These are phyloP conservation scores for Chloroceryle amazona DNA, from an alignment of 2,797 vertebrate genomes.

Conservation along the genomic window DNA sequence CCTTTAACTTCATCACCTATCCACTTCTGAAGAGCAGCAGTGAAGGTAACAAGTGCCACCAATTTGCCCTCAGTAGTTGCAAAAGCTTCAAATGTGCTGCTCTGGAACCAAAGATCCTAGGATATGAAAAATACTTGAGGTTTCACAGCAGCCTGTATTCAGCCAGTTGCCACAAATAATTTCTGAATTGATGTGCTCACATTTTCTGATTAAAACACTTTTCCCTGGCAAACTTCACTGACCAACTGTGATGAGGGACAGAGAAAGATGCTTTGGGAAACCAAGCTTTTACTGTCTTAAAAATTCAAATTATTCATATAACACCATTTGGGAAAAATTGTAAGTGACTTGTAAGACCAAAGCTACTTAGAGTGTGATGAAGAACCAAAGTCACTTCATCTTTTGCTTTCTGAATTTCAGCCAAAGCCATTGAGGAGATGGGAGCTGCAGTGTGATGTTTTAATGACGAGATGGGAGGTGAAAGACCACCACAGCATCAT, in stretches of 20 bases:
- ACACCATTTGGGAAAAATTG: neutral
- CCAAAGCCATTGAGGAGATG: neutral
- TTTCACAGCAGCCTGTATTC: neutral
- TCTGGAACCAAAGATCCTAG: neutral
- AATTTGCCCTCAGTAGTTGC: neutral
- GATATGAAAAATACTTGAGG: neutral
- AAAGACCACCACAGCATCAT: neutral
- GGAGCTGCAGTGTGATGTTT: neutral
- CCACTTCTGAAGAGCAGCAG: neutral
- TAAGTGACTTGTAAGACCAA: neutral
- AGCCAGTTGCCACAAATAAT: neutral
- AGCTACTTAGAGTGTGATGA: neutral
- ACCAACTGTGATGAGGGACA: fast-evolving
- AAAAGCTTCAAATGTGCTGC: neutral
- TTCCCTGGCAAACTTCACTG: neutral
- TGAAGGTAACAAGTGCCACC: neutral
- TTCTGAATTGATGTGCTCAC: neutral
- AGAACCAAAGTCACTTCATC: neutral
- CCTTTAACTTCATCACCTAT: slow-evolving; percentile 3
- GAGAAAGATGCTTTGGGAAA: neutral
- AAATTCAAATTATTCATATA: neutral
- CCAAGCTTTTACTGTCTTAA: neutral
- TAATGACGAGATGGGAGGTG: neutral
- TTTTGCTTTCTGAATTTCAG: neutral
- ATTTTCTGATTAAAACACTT: slow-evolving; percentile 8